phyloP scores from a whole-genome alignment of 2,797 vertebrate species.

The Kryptopterus vitreolus region DNA sequence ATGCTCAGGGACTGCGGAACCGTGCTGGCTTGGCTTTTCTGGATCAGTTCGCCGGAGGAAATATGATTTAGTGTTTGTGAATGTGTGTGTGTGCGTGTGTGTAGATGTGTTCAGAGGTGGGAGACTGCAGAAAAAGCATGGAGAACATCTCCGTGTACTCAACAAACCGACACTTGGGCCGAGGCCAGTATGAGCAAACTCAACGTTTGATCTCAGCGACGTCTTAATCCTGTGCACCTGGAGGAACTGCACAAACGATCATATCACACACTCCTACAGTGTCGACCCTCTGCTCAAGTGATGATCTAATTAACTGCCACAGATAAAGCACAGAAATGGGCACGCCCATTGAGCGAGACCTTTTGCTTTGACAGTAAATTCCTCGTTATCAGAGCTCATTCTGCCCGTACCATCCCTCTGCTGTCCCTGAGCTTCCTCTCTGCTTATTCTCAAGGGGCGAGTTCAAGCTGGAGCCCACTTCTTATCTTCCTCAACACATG shows the following conservation, averaged over 20 bases:
- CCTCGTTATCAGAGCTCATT: slow-evolving; percentile 42
- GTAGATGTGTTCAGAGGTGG: slow-evolving; percentile 31
- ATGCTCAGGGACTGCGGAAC: slow-evolving; percentile 62
- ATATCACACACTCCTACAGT: slow-evolving; percentile 8
- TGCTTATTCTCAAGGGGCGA: slow-evolving; percentile 18
- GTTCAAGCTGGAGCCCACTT: slow-evolving; percentile 2
- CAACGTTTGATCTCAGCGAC: background rate
- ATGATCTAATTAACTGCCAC: slow-evolving; percentile 22
- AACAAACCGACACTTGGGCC: slow-evolving; percentile 7
- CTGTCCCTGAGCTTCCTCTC: background rate
- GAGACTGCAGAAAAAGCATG: slow-evolving; percentile 20
- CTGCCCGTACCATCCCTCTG: slow-evolving; percentile 24
- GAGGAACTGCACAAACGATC: background rate
- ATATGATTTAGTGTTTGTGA: slow-evolving; percentile 19
- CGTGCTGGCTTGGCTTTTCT: slow-evolving; percentile 59
- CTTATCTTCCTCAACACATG: slow-evolving; percentile 32
- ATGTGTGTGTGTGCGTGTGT: slow-evolving; percentile 20
- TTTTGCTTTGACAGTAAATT: slow-evolving; percentile 23
- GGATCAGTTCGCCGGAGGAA: slow-evolving; percentile 21
- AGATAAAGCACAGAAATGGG: slow-evolving; percentile 10
- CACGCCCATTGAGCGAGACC: slow-evolving; percentile 37
- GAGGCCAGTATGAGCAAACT: slow-evolving; percentile 29
- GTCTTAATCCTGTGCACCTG: background rate
- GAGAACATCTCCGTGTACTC: slow-evolving; percentile 26
- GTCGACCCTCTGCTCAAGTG: background rate